Conservation (phyloP, 2,797 vertebrate species). For the Galaxias olidus region DNA sequence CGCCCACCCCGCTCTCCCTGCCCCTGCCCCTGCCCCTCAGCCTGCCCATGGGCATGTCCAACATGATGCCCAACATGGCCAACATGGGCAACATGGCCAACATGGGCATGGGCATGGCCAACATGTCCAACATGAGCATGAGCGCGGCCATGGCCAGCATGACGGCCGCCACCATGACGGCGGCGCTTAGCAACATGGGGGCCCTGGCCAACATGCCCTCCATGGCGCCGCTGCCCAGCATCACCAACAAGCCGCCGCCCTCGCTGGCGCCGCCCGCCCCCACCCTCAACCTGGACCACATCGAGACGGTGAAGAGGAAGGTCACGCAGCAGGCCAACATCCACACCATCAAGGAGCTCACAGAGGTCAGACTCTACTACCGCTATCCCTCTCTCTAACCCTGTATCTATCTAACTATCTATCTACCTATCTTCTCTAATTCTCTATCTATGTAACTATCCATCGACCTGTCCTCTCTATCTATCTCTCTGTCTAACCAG, state of each 20-base stretch:
- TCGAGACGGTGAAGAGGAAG: slow-evolving; percentile 92
- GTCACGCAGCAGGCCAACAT: slow-evolving; percentile 92
- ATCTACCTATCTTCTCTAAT: too few species aligned
- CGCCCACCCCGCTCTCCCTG: slow-evolving; percentile 58
- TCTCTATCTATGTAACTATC: too few species aligned
- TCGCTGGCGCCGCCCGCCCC: slow-evolving; percentile 72
- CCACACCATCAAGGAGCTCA: slow-evolving; percentile 95
- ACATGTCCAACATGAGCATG: slow-evolving; percentile 36
- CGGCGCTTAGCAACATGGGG: slow-evolving; percentile 48
- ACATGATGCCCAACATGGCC: slow-evolving; percentile 56
- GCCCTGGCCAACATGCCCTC: slow-evolving; percentile 69
- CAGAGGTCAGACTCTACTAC: slow-evolving; percentile 86
- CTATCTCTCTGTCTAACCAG: too few species aligned
- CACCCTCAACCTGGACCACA: slow-evolving; percentile 78
- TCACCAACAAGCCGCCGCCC: slow-evolving; percentile 81
- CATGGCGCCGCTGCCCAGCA: slow-evolving; percentile 78
- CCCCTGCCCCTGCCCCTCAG: slow-evolving; percentile 62
- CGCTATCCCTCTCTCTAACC: too few species aligned
- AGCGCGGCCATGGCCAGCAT: slow-evolving; percentile 55
- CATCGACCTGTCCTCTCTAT: too few species aligned
- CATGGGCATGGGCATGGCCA: slow-evolving; percentile 75
- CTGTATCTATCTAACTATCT: too few species aligned
- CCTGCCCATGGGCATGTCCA: slow-evolving; percentile 73
- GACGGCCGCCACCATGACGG: slow-evolving; percentile 53
- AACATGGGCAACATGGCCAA: slow-evolving; percentile 52